These are phyloP conservation scores for Linnaemya tessellans DNA, from an alignment of 2,888 invertebrate species.

Conservation along the genomic window DNA sequence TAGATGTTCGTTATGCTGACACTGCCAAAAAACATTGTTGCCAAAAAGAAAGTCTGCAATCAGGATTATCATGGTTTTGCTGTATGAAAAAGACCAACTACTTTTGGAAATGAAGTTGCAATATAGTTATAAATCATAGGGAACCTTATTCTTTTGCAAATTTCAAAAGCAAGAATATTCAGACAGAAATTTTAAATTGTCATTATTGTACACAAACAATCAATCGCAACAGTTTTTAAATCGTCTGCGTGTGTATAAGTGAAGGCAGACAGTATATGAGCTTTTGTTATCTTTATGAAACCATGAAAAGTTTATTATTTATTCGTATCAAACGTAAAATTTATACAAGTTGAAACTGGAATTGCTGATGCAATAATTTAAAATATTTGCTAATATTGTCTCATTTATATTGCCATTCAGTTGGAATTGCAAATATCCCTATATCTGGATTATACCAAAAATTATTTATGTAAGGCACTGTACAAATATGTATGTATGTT, in stretches of 20 bases:
- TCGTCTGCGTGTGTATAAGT: not conserved
- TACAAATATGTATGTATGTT: too few species aligned
- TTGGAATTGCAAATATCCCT: not conserved
- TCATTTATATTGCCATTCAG: not conserved
- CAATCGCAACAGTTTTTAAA: not conserved
- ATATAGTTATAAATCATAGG: too few species aligned
- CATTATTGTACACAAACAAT: not conserved
- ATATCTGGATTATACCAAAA: not conserved
- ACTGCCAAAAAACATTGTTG: too few species aligned
- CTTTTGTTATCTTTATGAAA: slow-evolving; percentile 49
- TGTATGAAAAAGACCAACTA: too few species aligned
- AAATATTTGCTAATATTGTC: slow-evolving; percentile 18
- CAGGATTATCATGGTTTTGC: too few species aligned
- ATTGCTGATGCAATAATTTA: slow-evolving; percentile 64
- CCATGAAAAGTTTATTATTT: slow-evolving; percentile 41
- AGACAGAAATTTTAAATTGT: slow-evolving; percentile 37
- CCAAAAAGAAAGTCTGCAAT: too few species aligned
- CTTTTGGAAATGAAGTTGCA: too few species aligned
- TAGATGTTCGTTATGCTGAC: too few species aligned
- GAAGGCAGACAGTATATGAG: not conserved
- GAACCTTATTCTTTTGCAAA: slow-evolving; percentile 33
- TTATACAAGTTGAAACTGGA: slow-evolving; percentile 42
- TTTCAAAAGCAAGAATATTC: slow-evolving; percentile 40
- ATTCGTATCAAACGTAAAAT: slow-evolving; percentile 36
- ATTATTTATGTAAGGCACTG: not conserved